A percentile compares a stretch with the other conserved stretches of the same genome.
Conservation (phyloP, 2,888 invertebrate species). For the Selenia dentaria region DNA sequence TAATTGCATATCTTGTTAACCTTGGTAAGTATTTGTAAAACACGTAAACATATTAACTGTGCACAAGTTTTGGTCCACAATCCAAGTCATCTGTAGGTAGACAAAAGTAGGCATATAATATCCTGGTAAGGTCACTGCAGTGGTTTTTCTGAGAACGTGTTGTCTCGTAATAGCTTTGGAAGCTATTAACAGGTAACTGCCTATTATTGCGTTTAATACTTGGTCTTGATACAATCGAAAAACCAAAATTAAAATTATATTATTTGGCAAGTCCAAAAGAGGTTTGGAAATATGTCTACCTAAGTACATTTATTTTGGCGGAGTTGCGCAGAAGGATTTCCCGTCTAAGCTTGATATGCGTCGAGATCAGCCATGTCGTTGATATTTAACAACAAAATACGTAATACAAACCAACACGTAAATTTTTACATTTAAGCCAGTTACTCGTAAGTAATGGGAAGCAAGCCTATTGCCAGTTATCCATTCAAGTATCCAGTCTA, state of each 20-base stretch:
- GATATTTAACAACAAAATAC: too few relatives aligned
- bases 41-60: background rate
- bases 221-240: conserved; percentile 34
- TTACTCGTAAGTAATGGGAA: too few relatives aligned
- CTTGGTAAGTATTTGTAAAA: too few relatives aligned
- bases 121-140: conserved; percentile 39
- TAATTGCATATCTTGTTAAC: too few relatives aligned
- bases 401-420: too few relatives aligned
- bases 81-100: conserved; percentile 15
- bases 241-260: background rate
- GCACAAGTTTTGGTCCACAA: conserved; percentile 10
- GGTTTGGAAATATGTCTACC: background rate
- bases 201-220: conserved; percentile 47
- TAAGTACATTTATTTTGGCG: too few relatives aligned
- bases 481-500: too few relatives aligned
- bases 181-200: conserved; percentile 49
- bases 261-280: background rate
- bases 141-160: conserved; percentile 49
- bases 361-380: too few relatives aligned
- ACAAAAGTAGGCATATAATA: conserved; percentile 13
- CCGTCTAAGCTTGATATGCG: background rate
- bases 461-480: too few relatives aligned
- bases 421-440: too few relatives aligned
- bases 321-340: background rate
- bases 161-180: conserved; percentile 41